These are phyloP conservation scores for Atractosteus spatula DNA, from an alignment of 2,113 vertebrate species.

Conservation along the genomic window DNA sequence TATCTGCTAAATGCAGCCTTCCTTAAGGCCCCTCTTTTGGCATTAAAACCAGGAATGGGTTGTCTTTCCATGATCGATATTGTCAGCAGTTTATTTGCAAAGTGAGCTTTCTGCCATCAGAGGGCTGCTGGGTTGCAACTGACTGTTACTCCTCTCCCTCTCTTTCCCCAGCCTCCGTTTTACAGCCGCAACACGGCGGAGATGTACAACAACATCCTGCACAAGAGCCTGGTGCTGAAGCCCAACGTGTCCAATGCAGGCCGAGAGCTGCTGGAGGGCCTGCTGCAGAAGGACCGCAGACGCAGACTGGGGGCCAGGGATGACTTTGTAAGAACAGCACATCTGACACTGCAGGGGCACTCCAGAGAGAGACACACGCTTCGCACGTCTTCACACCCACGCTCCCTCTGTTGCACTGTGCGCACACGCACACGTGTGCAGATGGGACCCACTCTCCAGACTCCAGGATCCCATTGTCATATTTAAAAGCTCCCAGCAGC, in stretches of 20 bases:
- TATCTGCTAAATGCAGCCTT: no score
- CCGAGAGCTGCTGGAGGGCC: slow-evolving; percentile 64
- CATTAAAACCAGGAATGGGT: no score
- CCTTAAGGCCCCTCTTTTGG: no score
- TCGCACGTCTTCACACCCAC: neutral
- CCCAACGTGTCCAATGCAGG: slow-evolving; percentile 72
- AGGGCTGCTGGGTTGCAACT: neutral
- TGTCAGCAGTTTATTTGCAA: no score
- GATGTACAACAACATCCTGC: slow-evolving; percentile 79
- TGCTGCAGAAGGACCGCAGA: slow-evolving; percentile 71
- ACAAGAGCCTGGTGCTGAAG: slow-evolving; percentile 67
- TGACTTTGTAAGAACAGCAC: slow-evolving; percentile 66
- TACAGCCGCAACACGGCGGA: slow-evolving; percentile 75
- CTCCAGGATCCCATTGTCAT: no score
- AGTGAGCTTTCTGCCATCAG: no score
- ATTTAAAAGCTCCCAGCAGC: no score
- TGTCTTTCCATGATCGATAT: no score
- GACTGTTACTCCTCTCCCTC: slow-evolving; percentile 1
- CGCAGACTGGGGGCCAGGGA: slow-evolving; percentile 64
- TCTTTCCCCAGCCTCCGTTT: slow-evolving; percentile 63
- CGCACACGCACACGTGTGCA: neutral
- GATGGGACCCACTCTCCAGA: no score
- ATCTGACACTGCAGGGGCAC: no score
- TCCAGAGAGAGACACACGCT: no score
- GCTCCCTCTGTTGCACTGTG: neutral